Evolutionary conservation across 2,888 invertebrate genomes (phyloP), one percentile per base, ranked within the genome.

Genomic region (Gasteruption jaculator): DNA sequence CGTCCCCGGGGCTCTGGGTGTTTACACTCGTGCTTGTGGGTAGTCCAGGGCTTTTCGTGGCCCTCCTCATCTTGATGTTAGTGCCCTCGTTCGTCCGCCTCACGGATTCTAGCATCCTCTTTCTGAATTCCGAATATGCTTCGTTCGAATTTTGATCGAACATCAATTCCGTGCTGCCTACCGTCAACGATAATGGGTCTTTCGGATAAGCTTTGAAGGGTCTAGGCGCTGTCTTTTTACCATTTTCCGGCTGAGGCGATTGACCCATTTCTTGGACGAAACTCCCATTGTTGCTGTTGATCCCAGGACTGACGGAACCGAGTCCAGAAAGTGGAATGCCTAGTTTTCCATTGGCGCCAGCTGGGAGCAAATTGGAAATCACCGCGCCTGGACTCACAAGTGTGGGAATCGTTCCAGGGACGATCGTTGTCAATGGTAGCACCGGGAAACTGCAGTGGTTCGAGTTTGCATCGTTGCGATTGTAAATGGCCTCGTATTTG

Each of bases 151-250:
- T 76, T 54, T 76, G 76, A 40, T 78, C 77, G 12, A 80, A 67
- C 3, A 76, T 56, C 7, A 74, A 58, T 39, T 76, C 79, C 1
- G 76, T 59, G 47, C 71, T 8, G 49, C 77, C 64, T 49, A 82
- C 61, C 27, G 80, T 65, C 52, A 87, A 62, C 27, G 78, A 73
- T 16, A 83, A 58, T 0, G 84, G 81, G 61, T 85, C 82, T 49
- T 82, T 81, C 1, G 86, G 84, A 59, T 84, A 86, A 0, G 84
- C 83, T 60, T 84, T 83, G 58, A 83, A 83, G 0, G 83, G 83
- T 2, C 83, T 72, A 0, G 77, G 72, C 3, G 69, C 50, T 56
- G 77, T 80, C 15, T 71, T 65, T 15, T 65, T 53, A 5, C 53
- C 49, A n/a, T n/a, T n/a, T n/a, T n/a, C n/a, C n/a, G n/a, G n/a